phyloP scores from a whole-genome alignment of 2,888 invertebrate species.

The Calliphora vomitoria region DNA sequence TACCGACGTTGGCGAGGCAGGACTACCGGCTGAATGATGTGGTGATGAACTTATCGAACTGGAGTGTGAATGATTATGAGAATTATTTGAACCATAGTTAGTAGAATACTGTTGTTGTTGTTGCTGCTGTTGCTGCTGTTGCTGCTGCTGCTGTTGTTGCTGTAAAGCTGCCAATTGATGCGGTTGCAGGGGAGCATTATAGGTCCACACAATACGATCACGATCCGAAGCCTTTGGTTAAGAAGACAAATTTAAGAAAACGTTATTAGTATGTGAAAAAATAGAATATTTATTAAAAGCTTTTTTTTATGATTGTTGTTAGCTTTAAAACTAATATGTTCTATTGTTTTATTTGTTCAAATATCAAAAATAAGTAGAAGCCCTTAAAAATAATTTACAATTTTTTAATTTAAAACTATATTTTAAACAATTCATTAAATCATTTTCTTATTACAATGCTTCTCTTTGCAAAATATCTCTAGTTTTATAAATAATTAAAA shows the following conservation, averaged over 20 bases:
- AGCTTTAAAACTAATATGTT: slow-evolving; percentile 34
- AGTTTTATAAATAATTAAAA: background rate
- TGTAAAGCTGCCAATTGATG: slow-evolving; percentile 82
- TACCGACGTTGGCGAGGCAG: slow-evolving; percentile 93
- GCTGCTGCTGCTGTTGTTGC: slow-evolving; percentile 79
- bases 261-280: background rate
- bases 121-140: slow-evolving; percentile 80
- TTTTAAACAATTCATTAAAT: background rate
- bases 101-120: slow-evolving; percentile 82
- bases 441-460: background rate
- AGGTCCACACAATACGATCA: slow-evolving; percentile 94
- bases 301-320: slow-evolving; percentile 5
- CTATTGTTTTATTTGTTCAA: slow-evolving; percentile 11
- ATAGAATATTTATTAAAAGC: slow-evolving; percentile 14
- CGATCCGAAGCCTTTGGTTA: slow-evolving; percentile 82
- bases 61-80: slow-evolving; percentile 84
- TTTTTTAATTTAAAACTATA: background rate
- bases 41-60: slow-evolving; percentile 85
- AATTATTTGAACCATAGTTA: slow-evolving; percentile 77
- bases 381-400: background rate
- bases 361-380: slow-evolving; percentile 24
- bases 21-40: slow-evolving; percentile 88
- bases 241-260: background rate
- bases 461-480: slow-evolving; percentile 11
- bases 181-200: slow-evolving; percentile 90